phyloP scores from a whole-genome alignment of 2,797 vertebrate species.

The Cryptoprocta ferox region DNA sequence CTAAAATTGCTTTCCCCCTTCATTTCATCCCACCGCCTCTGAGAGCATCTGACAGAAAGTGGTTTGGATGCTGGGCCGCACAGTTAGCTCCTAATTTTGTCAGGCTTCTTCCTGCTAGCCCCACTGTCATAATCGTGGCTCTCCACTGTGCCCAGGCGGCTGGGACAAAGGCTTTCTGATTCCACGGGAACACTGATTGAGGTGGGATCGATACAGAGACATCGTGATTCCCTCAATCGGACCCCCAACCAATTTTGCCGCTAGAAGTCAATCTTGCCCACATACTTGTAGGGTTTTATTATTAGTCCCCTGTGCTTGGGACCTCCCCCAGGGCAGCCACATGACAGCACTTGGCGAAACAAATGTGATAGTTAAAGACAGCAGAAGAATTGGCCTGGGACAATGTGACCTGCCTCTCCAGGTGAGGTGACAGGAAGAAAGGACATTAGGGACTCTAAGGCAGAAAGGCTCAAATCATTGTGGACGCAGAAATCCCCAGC shows the following conservation, averaged over 20 bases:
- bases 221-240: neutral
- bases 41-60: neutral
- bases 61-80: neutral
- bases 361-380: neutral
- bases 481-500: neutral
- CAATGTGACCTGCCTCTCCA: no score
- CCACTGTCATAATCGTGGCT: neutral
- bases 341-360: neutral
- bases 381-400: neutral
- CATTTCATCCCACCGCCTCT: neutral
- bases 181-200: neutral
- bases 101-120: neutral
- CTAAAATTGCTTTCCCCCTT: neutral
- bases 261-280: neutral
- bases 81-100: neutral
- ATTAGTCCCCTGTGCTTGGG: no score
- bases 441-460: no score
- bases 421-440: neutral
- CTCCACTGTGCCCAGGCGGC: neutral
- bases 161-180: neutral
- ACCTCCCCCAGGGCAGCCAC: rapidly evolving
- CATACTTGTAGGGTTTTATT: neutral
- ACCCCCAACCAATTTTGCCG: neutral
- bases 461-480: neutral
- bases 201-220: neutral